A percentile compares a stretch with the other conserved stretches of the same genome.
These are phyloP conservation scores for Scaptomyza montana DNA, from an alignment of 1,140 invertebrate genomes.

Conservation along the genomic window DNA sequence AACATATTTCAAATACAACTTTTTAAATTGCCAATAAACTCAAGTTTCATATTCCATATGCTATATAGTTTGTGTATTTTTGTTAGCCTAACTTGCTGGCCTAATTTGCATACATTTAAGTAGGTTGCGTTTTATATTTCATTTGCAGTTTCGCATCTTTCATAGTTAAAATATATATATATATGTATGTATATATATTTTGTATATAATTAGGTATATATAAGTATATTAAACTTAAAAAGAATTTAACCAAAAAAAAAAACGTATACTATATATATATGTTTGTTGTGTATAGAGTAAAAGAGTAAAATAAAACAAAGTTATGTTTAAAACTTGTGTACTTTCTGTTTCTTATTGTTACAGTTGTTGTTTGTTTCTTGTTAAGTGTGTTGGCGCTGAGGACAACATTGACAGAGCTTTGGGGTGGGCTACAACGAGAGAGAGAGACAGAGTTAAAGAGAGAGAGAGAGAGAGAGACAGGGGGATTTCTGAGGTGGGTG, in stretches of 20 bases:
- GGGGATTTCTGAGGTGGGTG: conserved; percentile 48
- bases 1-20: conserved; percentile 44
- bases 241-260: conserved; percentile 74
- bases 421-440: conserved; percentile 10
- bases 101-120: conserved; percentile 37
- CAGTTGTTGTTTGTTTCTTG: conserved; percentile 21
- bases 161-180: conserved; percentile 70
- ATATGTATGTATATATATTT: conserved; percentile 34
- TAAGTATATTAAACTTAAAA: conserved; percentile 71
- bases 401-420: conserved; percentile 16
- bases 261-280: conserved; percentile 40
- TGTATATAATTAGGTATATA: conserved; percentile 41
- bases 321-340: conserved; percentile 68
- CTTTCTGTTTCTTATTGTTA: conserved; percentile 61
- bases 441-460: too few relatives aligned
- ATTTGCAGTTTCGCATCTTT: conserved; percentile 11
- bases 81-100: conserved; percentile 46
- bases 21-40: conserved; percentile 46
- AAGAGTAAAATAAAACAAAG: conserved; percentile 52
- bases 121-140: conserved; percentile 12
- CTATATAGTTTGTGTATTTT: conserved; percentile 8
- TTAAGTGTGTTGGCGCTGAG: conserved; percentile 1
- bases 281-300: conserved; percentile 28
- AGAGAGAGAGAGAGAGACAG: neutral
- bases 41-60: conserved; percentile 29